These are phyloP conservation scores for Cantharis nigra DNA, from an alignment of 2,888 invertebrate species.

Conservation along the genomic window DNA sequence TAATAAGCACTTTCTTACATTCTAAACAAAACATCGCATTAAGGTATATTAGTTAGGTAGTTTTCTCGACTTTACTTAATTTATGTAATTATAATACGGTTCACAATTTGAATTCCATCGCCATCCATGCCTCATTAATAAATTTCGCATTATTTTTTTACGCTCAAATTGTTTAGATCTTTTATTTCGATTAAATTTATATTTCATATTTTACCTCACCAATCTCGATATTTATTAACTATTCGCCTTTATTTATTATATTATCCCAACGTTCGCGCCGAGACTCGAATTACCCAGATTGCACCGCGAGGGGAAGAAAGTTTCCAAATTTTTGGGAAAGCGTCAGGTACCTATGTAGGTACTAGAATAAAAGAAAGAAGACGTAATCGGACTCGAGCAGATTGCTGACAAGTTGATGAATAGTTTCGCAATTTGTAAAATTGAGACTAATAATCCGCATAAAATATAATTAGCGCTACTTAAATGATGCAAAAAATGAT, in stretches of 20 bases:
- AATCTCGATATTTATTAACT: not conserved
- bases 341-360: not conserved
- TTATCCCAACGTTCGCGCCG: too few relatives aligned
- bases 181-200: slow-evolving; percentile 8
- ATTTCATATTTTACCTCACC: not conserved
- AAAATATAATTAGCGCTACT: not conserved
- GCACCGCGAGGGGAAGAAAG: not conserved
- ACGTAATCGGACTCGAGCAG: not conserved
- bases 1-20: slow-evolving; percentile 33
- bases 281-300: not conserved
- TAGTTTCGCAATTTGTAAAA: not conserved
- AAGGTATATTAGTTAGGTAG: slow-evolving; percentile 56
- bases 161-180: slow-evolving; percentile 13
- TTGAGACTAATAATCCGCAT: not conserved
- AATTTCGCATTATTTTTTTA: slow-evolving; percentile 42
- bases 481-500: not conserved
- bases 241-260: not conserved
- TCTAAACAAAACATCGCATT: slow-evolving; percentile 49
- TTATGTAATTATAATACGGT: slow-evolving; percentile 52
- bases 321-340: not conserved
- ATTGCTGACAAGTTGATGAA: not conserved
- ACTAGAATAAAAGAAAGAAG: not conserved
- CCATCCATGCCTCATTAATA: slow-evolving; percentile 49
- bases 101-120: slow-evolving; percentile 44
- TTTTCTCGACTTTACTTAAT: slow-evolving; percentile 55